These are phyloP conservation scores for Drosophila parvula DNA, from an alignment of 1,140 invertebrate species.

Conservation along the genomic window DNA sequence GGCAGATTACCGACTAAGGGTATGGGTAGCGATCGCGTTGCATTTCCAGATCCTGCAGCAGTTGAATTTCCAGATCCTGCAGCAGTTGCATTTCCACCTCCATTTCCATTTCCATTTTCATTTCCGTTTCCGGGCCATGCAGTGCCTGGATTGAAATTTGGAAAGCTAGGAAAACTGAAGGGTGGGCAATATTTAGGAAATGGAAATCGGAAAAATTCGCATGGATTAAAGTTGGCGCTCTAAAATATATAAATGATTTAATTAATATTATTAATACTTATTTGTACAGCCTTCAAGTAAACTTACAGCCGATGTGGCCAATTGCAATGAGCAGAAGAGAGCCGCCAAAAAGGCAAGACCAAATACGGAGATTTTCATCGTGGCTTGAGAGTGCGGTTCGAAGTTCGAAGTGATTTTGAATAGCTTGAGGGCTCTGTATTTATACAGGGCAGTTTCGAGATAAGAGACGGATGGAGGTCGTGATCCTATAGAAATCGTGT, in stretches of 20 bases:
- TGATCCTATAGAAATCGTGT: neutral
- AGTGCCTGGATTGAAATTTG: no score
- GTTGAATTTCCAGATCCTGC: neutral
- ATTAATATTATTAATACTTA: neutral
- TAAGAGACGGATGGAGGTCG: neutral
- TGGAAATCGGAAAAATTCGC: no score
- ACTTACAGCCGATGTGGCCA: neutral
- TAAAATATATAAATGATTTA: no score
- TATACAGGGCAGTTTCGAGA: neutral
- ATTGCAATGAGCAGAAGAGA: neutral
- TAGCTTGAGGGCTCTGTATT: neutral
- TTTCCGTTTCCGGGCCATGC: neutral
- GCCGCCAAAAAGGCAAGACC: neutral
- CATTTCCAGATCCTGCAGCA: neutral
- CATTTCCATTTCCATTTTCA: neutral
- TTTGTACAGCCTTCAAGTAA: neutral
- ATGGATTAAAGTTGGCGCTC: no score
- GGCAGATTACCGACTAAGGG: no score
- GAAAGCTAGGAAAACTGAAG: no score
- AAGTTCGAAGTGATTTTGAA: neutral
- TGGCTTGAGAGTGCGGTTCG: neutral
- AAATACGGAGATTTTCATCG: neutral
- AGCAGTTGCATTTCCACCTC: neutral
- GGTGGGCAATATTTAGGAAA: no score
- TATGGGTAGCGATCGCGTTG: neutral